Conservation (phyloP, 2,888 invertebrate genomes). For the Epicampocera succincta region DNA sequence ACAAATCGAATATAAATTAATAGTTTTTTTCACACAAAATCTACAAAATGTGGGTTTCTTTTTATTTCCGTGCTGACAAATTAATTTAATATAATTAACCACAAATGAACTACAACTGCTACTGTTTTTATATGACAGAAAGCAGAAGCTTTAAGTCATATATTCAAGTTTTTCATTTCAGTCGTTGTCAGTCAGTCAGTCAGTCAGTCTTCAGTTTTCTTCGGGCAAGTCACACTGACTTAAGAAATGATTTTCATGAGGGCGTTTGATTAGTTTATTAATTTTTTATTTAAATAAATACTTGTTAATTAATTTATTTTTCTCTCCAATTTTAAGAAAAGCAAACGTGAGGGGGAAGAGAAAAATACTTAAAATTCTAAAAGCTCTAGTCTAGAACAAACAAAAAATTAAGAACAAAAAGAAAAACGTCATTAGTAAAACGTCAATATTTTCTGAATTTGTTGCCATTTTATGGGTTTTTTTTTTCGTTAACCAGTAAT, state of each 20-base stretch:
- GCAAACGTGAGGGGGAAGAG: not conserved
- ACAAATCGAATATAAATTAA: slow-evolving; percentile 63
- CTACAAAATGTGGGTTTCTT: slow-evolving; percentile 62
- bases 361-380: slow-evolving; percentile 17
- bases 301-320: slow-evolving; percentile 7
- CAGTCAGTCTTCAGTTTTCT: not conserved
- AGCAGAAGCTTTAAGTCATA: slow-evolving; percentile 45
- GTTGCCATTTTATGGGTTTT: slow-evolving; percentile 56
- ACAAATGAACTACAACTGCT: slow-evolving; percentile 23
- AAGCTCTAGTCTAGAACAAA: slow-evolving; percentile 40
- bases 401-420: not conserved
- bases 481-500: slow-evolving; percentile 34
- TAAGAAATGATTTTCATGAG: slow-evolving; percentile 56
- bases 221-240: too few species aligned
- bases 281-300: slow-evolving; percentile 38
- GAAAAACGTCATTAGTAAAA: slow-evolving; percentile 31
- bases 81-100: slow-evolving; percentile 80
- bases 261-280: slow-evolving; percentile 62
- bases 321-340: not conserved
- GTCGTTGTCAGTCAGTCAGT: slow-evolving; percentile 19
- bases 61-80: slow-evolving; percentile 74
- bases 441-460: slow-evolving; percentile 66
- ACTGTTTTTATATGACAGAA: slow-evolving; percentile 8
- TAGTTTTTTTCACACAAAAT: slow-evolving; percentile 28
- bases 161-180: slow-evolving; percentile 43